These are phyloP conservation scores for Odocoileus virginianus DNA, from an alignment of 2,113 vertebrate species.

Conservation along the genomic window DNA sequence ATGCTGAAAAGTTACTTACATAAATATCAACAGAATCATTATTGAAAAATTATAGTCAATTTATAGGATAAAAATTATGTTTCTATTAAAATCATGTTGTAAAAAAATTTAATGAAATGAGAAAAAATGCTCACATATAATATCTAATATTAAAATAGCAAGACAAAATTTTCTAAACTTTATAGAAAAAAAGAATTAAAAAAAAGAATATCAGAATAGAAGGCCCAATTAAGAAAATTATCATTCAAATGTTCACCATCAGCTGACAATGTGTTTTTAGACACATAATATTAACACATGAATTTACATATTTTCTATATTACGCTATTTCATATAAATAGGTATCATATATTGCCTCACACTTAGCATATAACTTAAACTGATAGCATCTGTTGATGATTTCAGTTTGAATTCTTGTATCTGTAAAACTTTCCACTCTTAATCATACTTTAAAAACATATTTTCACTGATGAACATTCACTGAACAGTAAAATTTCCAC, in stretches of 20 bases:
- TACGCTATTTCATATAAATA: neutral
- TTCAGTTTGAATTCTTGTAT: neutral
- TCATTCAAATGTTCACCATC: neutral
- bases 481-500: neutral
- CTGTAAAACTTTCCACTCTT: neutral
- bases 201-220: neutral
- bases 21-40: conserved; percentile 21
- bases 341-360: neutral
- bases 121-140: neutral
- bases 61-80: neutral
- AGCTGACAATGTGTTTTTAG: neutral
- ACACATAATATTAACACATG: neutral
- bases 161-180: neutral
- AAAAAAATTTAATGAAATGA: conserved; percentile 27
- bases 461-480: neutral
- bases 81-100: conserved; percentile 31
- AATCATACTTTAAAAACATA: neutral
- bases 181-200: neutral
- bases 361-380: neutral
- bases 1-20: neutral
- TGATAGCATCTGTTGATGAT: neutral
- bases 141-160: neutral
- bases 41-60: neutral
- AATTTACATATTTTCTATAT: neutral
- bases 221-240: neutral